Percentiles rank a stretch among this genome's conserved stretches.
These are phyloP conservation scores for Diorhabda elongata DNA, from an alignment of 1,140 invertebrate species.

Conservation along the genomic window DNA sequence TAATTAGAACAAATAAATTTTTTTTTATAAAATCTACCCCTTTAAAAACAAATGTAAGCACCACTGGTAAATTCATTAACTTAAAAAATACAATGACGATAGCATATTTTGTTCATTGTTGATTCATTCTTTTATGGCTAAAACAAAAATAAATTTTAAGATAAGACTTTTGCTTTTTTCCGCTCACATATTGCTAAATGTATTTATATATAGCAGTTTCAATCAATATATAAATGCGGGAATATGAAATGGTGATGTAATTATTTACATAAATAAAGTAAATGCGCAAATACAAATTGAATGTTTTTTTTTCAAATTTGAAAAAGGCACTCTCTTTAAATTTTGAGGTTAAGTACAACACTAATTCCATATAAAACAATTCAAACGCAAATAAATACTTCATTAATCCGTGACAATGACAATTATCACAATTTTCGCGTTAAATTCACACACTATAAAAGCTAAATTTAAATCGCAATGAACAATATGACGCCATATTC, in stretches of 20 bases:
- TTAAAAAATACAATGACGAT: too few species aligned
- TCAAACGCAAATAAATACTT: neutral
- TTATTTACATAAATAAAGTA: conserved; percentile 19
- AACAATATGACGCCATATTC: conserved; percentile 57
- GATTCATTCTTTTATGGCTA: too few species aligned
- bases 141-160: too few species aligned
- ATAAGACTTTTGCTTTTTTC: too few species aligned
- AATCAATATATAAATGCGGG: conserved; percentile 12
- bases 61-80: too few species aligned
- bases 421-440: neutral
- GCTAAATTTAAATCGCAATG: conserved; percentile 50
- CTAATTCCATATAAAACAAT: neutral
- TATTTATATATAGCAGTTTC: conserved; percentile 1
- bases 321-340: neutral
- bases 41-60: too few species aligned
- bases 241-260: conserved; percentile 16
- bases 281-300: conserved; percentile 18
- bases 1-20: too few species aligned
- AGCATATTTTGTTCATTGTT: too few species aligned
- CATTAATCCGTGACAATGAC: neutral
- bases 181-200: neutral
- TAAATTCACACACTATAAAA: conserved; percentile 12
- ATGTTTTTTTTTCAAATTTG: neutral
- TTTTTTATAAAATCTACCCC: too few species aligned
- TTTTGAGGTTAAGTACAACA: neutral